Evolutionary conservation across 2,113 vertebrate species (phyloP).

Genomic region (Phrynosoma blainvillii): DNA sequence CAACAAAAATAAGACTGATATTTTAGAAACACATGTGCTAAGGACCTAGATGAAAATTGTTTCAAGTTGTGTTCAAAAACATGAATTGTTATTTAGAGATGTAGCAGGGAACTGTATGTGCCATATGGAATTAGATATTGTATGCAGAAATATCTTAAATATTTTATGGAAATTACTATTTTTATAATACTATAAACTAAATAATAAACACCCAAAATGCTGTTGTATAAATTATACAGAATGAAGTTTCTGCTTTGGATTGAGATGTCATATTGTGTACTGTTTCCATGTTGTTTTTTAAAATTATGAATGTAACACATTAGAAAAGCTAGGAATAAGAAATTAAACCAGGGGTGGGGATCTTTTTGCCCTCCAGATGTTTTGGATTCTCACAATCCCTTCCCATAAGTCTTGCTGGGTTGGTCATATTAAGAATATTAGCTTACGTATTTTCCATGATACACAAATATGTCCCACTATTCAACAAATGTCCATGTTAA

Average conservation of each 20-base stretch:
- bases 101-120: not conserved
- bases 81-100: not conserved
- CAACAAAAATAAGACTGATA: conserved; percentile 44
- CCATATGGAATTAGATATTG: not conserved
- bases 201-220: not conserved
- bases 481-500: no score
- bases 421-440: no score
- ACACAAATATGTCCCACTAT: not conserved
- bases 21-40: conserved; percentile 41
- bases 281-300: not conserved
- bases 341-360: no score
- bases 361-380: no score
- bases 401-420: no score
- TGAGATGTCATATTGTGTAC: not conserved
- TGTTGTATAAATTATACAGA: not conserved
- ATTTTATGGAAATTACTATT: not conserved
- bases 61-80: not conserved
- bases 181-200: not conserved
- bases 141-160: not conserved
- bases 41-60: conserved; percentile 31
- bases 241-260: not conserved
- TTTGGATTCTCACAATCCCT: no score
- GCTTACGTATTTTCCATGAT: not conserved
- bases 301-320: not conserved
- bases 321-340: not conserved